Conservation (phyloP, 2,888 invertebrate species). For the Cephus pygmeus region DNA sequence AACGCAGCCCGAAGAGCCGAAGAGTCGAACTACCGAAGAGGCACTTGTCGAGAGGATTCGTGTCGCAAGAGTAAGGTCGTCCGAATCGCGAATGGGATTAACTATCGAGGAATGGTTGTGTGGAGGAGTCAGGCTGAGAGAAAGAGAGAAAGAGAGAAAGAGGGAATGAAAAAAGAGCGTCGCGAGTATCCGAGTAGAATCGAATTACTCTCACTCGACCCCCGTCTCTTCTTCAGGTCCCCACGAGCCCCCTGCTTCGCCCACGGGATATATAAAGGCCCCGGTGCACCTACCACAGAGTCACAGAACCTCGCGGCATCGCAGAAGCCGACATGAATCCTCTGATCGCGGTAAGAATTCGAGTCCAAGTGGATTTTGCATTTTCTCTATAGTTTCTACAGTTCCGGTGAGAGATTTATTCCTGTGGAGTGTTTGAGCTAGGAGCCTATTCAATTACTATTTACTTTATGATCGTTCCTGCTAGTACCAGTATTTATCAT, state of each 20-base stretch:
- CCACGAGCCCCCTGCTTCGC: conserved; percentile 48
- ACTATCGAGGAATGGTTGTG: background rate
- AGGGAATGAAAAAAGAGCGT: conserved; percentile 31
- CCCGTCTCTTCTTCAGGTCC: conserved; percentile 60
- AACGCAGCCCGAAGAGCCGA: conserved; percentile 33
- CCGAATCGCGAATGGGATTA: conserved; percentile 9
- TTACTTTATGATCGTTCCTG: too few relatives aligned
- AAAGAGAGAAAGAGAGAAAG: conserved; percentile 25
- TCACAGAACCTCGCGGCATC: conserved; percentile 66
- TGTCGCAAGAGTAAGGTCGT: conserved; percentile 1
- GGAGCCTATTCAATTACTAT: too few relatives aligned
- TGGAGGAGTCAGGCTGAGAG: conserved; percentile 15
- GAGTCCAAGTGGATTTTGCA: too few relatives aligned
- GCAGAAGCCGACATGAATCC: conserved; percentile 65
- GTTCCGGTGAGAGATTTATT: too few relatives aligned
- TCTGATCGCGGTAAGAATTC: conserved; percentile 63
- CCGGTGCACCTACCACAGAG: conserved; percentile 60
- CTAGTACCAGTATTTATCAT: too few relatives aligned
- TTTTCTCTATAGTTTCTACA: too few relatives aligned
- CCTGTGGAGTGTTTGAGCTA: too few relatives aligned
- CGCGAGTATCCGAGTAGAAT: conserved; percentile 32
- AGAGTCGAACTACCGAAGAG: background rate
- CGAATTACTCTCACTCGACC: conserved; percentile 62
- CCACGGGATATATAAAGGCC: conserved; percentile 61
- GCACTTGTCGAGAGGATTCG: conserved; percentile 2